phyloP scores from a whole-genome alignment of 2,113 vertebrate genomes.

The Raja brachyura region DNA sequence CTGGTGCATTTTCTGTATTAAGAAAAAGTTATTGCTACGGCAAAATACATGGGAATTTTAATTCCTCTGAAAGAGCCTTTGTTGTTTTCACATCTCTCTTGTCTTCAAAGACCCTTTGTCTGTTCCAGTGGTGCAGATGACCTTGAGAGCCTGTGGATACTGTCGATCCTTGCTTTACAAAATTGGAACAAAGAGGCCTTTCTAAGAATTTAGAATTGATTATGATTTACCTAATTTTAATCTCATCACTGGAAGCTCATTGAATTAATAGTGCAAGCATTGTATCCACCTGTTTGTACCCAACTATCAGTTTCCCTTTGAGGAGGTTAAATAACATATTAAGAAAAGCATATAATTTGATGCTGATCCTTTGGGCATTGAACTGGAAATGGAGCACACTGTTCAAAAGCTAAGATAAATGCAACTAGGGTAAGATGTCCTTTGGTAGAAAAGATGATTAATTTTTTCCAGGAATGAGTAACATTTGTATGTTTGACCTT shows the following conservation, averaged over 20 bases:
- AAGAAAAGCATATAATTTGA: slow-evolving; percentile 6
- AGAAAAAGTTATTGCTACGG: background rate
- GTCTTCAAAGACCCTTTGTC: slow-evolving; percentile 56
- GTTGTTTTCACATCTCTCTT: slow-evolving; percentile 37
- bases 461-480: background rate
- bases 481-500: background rate
- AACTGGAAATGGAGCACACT: background rate
- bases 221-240: slow-evolving; percentile 35
- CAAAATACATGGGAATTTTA: slow-evolving; percentile 39
- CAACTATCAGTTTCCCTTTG: slow-evolving; percentile 19
- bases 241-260: slow-evolving; percentile 5
- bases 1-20: background rate
- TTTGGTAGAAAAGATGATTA: background rate
- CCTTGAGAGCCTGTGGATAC: slow-evolving; percentile 44
- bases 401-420: background rate
- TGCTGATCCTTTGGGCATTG: background rate
- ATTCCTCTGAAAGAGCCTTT: slow-evolving; percentile 39
- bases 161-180: slow-evolving; percentile 40
- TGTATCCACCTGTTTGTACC: background rate
- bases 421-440: background rate
- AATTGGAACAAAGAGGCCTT: slow-evolving; percentile 45
- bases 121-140: slow-evolving; percentile 46
- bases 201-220: slow-evolving; percentile 43
- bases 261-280: slow-evolving; percentile 19
- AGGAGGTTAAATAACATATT: slow-evolving; percentile 6